Base-by-base conservation (phyloP, 1,140 invertebrate genomes). In the Plodia interpunctella region DNA sequence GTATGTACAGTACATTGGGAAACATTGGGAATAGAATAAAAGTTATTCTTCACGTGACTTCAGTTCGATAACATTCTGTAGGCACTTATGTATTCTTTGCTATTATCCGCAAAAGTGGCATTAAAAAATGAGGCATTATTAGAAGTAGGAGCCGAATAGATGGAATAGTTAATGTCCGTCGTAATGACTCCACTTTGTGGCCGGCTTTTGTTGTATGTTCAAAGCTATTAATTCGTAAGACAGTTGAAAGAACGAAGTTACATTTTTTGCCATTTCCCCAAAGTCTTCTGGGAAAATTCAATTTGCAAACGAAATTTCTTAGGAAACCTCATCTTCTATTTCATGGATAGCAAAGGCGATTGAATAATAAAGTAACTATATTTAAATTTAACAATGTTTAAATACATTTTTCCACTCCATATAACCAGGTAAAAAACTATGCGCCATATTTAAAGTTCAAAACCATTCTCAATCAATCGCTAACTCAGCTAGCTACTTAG, bases 401-500 rank as follows among this genome's bases (percentile, higher is more conserved):
- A 32, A 32, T 6, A 32, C 11, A 32, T 32, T 10, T 38, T 38
- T 38, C 5, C 35, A 38, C 11, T 11, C 8, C 13, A 11, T 38
- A 8, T 38, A 38, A n/a, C n/a, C n/a, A n/a, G n/a, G n/a, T n/a
- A n/a, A n/a, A n/a, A n/a, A n/a, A n/a, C n/a, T n/a, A n/a, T n/a
- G n/a, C n/a, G n/a, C n/a, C n/a, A n/a, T n/a, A n/a, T n/a, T n/a
- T n/a, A n/a, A n/a, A n/a, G 35, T 11, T 38, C 2, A 38, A 38
- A 38, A 38, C 5, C 11, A 13, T 38, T 44, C 38, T 44, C 38
- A 44, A 44, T 44, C 38, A 50, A 20, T 49, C 58, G 57, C 61
- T 57, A 63, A 60, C 63, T 61, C 61, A 62, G n/a, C 21, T 44
- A 63, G 56, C 60, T 60, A 63, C 61, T 67, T 62, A 73, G 58